phyloP scores from a whole-genome alignment of 2,113 vertebrate species.

The Delphinapterus leucas region DNA sequence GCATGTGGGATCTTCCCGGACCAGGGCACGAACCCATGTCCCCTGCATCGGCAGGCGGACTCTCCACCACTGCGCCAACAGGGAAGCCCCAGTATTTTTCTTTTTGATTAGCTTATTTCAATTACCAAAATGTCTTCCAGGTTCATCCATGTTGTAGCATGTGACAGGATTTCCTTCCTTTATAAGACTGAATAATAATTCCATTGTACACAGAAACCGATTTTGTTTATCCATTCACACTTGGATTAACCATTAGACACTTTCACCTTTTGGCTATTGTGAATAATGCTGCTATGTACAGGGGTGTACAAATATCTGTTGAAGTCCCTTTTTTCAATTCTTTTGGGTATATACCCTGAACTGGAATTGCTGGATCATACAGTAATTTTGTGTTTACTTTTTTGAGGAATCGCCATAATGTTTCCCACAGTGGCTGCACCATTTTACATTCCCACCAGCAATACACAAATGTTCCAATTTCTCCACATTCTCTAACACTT shows the following conservation, averaged over 20 bases:
- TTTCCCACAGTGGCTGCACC: background rate
- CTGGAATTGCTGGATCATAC: background rate
- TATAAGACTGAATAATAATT: background rate
- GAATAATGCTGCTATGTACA: background rate
- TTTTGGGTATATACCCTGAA: background rate
- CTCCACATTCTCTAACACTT: background rate
- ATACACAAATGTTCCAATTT: background rate
- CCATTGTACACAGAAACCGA: accelerated
- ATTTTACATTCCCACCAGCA: background rate
- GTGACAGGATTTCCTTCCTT: background rate
- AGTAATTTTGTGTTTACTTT: background rate
- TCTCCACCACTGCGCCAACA: too few species aligned
- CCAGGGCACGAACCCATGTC: too few species aligned
- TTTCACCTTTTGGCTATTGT: background rate
- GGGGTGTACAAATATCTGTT: background rate
- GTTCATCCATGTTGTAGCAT: background rate
- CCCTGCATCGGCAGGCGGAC: too few species aligned
- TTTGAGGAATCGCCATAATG: background rate
- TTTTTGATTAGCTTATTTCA: background rate
- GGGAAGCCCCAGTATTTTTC: background rate
- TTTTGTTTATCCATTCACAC: background rate
- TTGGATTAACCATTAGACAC: background rate
- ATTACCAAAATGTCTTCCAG: background rate
- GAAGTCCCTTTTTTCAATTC: background rate
- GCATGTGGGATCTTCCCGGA: too few species aligned